Evolutionary conservation across 2,888 invertebrate genomes (phyloP).

Genomic region (Falcaria lacertinaria): DNA sequence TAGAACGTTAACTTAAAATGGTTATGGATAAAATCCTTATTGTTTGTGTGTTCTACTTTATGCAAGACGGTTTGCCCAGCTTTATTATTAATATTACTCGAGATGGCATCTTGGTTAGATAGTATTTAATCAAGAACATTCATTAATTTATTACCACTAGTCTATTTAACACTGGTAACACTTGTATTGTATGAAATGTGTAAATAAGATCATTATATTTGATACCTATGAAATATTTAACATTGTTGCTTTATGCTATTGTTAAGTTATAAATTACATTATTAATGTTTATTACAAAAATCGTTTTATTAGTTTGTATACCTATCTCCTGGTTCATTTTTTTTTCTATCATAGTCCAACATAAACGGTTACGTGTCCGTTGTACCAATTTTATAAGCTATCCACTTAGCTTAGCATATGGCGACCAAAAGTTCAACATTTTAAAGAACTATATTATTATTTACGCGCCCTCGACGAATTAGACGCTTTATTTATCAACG

Average conservation of each 20-base stretch:
- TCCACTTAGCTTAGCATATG: too few relatives aligned
- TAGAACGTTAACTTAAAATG: too few relatives aligned
- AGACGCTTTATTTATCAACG: too few relatives aligned
- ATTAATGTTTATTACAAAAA: slow-evolving; percentile 1
- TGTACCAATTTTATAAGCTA: background rate
- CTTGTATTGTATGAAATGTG: background rate
- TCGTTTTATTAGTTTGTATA: slow-evolving; percentile 10
- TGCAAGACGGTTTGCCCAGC: background rate
- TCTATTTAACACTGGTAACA: background rate
- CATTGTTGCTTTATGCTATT: background rate
- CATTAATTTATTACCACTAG: background rate
- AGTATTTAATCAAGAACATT: background rate
- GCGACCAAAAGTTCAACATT: too few relatives aligned
- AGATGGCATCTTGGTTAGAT: background rate
- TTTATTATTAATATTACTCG: background rate
- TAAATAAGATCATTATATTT: background rate
- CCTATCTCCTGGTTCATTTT: too few relatives aligned
- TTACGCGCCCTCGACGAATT: too few relatives aligned
- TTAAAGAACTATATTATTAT: too few relatives aligned
- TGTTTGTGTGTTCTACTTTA: background rate
- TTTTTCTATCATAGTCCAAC: too few relatives aligned
- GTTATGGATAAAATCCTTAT: too few relatives aligned
- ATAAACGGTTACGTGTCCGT: too few relatives aligned
- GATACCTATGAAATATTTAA: background rate
- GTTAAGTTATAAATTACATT: background rate